Percentiles rank a stretch among this genome's conserved stretches.
Conservation (phyloP, 2,113 vertebrate species). For the Labeo catla region DNA sequence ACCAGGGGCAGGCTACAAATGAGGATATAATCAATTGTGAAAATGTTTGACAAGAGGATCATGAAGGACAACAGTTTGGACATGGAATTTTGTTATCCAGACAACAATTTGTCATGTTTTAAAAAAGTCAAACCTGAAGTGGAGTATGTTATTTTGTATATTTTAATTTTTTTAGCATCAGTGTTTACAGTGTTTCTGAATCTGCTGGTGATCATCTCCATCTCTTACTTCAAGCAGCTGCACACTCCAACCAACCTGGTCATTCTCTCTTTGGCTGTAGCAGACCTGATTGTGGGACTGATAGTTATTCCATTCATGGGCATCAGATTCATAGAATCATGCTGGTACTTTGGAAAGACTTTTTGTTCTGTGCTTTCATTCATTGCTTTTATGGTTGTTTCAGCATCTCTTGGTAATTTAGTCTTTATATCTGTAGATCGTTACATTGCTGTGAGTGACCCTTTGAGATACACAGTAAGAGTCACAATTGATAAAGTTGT, state of each 20-base stretch:
- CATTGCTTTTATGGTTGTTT: background rate
- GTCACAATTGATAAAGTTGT: slow-evolving; percentile 28
- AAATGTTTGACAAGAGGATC: background rate
- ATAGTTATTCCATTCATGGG: background rate
- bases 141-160: background rate
- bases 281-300: slow-evolving; percentile 68
- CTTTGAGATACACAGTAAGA: background rate
- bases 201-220: slow-evolving; percentile 57
- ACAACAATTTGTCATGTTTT: slow-evolving; percentile 8
- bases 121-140: background rate
- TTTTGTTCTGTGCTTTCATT: slow-evolving; percentile 20
- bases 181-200: slow-evolving; percentile 5
- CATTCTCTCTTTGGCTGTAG: slow-evolving; percentile 70
- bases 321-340: background rate
- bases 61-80: background rate
- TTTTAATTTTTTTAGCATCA: background rate
- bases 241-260: slow-evolving; percentile 74
- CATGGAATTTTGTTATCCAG: background rate
- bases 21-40: background rate
- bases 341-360: slow-evolving; percentile 57
- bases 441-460: slow-evolving; percentile 18
- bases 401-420: slow-evolving; percentile 21
- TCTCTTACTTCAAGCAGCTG: slow-evolving; percentile 73
- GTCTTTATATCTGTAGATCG: slow-evolving; percentile 1
- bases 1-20: too few species aligned